Base-by-base conservation (phyloP, 2,797 vertebrate species). In the Manis pentadactyla region DNA sequence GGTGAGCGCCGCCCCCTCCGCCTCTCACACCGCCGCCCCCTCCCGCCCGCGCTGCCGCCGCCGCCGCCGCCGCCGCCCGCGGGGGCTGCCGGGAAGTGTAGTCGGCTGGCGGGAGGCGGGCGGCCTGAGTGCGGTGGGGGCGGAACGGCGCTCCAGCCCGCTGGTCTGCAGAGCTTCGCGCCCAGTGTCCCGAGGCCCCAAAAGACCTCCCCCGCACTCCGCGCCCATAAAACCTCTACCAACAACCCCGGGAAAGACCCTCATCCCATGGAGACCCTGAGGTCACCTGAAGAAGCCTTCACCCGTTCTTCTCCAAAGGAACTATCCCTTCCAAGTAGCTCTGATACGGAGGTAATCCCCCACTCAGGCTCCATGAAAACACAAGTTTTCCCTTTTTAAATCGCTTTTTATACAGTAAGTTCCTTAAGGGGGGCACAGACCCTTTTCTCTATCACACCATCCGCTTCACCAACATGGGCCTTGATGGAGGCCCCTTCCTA, bases 71-170 rank as follows among this genome's bases (percentile, higher is more conserved):
- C 93, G 97, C 98, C 97, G 97, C 98, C 68, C 95, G 98, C 97
- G 55, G 5, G 53, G 97, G 0, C 93, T 95, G 97, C 96, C 97
- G 98, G 98, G 98, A 98, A 96, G 4, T 98, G 98, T 98, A 99
- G 98, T 99, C 95, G 91, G 10, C 61, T 73, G 10, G 1, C 19
- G 4, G 46, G 94, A 90, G 87, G 92, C 81, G 77, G 75, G 57
- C 66, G 23, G 78, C 14, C 51, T 14, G 78, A 51, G 34, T 34
- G 42, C 23, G 3, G 7, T 4, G 11, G 7, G 31, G 29, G 34
- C 14, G 46, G 27, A 51, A 31, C 17, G 4, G 8, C 1, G 21
- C 8, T 0, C 57, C n/a, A 0, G 51, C 12, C 49, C 0, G 12
- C 55, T 4, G 5, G 17, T 4, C 21, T 39, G 7, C 0, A 0